Base-by-base conservation (phyloP, 2,888 invertebrate species). In the Stenolophus ochropezus region DNA sequence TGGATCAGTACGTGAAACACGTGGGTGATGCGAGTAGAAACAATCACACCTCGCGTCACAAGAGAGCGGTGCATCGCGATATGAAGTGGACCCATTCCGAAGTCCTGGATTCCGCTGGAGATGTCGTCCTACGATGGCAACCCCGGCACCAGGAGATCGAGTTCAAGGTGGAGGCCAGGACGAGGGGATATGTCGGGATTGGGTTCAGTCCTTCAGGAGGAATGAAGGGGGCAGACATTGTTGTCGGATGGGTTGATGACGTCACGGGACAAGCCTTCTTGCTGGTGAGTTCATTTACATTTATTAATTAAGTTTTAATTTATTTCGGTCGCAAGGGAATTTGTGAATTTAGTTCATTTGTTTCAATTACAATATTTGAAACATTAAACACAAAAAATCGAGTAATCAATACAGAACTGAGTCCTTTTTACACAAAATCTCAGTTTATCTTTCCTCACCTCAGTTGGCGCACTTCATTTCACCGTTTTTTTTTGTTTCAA, bases 211-310 rank as follows among this genome's bases (percentile, higher is more conserved):
- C 91, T 8, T 91, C 91, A 84, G 93, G 92, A 0, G 90, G 90
- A 71, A 93, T 93, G 93, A 90, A 89, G 83, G 91, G 91, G 0
- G 92, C 93, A 8, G 94, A 94, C 87, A 91, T 94, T 82, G 90
- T 93, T 23, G 88, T 94, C 51, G 92, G 91, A 8, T 94, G 94
- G 93, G 91, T 94, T n/a, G 91, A 92, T 84, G 91, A 92, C 86
- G 86, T 88, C 56, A 88, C 88, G 11, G 87, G 88, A 21, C 86
- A 88, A 75, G 89, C 91, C 14, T 88, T 90, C 85, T 85, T 92
- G 58, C 85, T 91, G 90, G 92, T 92, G 86, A 91, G 90, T 88
- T 16, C 33, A 69, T 69, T 69, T 33, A 16, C 65, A 33, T 33
- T 69, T 69, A 42, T 69, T 61, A 61, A 61, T 18, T 69, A 69